These are phyloP conservation scores for Smittia aterrima DNA, from an alignment of 2,888 invertebrate species.

Conservation along the genomic window DNA sequence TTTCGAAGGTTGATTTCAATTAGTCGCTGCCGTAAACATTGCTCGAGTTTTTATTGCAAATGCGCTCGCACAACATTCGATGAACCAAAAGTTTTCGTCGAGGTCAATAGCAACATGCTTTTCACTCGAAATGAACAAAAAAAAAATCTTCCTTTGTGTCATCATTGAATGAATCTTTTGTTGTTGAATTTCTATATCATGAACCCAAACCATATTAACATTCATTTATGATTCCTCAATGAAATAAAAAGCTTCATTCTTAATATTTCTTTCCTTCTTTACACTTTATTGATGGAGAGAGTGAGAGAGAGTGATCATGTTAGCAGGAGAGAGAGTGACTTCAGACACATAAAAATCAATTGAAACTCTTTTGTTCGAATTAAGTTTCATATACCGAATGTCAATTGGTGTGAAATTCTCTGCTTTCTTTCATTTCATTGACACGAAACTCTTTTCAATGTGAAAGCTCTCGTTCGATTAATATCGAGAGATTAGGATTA, in stretches of 20 bases:
- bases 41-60: too few species aligned
- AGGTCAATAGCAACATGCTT: conserved; percentile 37
- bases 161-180: conserved; percentile 36
- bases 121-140: conserved; percentile 2
- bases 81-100: background rate
- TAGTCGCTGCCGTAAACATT: background rate
- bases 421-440: too few species aligned
- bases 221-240: conserved; percentile 35
- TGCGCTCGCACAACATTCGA: background rate
- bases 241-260: conserved; percentile 39
- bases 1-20: background rate
- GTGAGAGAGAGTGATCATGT: background rate
- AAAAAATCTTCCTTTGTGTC: conserved; percentile 29
- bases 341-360: conserved; percentile 29
- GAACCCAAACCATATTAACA: conserved; percentile 23
- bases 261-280: conserved; percentile 18
- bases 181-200: conserved; percentile 35
- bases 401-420: too few species aligned
- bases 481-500: too few species aligned
- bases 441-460: too few species aligned
- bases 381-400: too few species aligned
- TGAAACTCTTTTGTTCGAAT: conserved; percentile 23
- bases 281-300: background rate
- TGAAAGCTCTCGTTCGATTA: too few species aligned
- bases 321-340: conserved; percentile 9